Evolutionary conservation across 30 jellyfish, hydroid and myxozoan species (phyloP).

Genomic region (Turritopsis dohrnii): DNA sequence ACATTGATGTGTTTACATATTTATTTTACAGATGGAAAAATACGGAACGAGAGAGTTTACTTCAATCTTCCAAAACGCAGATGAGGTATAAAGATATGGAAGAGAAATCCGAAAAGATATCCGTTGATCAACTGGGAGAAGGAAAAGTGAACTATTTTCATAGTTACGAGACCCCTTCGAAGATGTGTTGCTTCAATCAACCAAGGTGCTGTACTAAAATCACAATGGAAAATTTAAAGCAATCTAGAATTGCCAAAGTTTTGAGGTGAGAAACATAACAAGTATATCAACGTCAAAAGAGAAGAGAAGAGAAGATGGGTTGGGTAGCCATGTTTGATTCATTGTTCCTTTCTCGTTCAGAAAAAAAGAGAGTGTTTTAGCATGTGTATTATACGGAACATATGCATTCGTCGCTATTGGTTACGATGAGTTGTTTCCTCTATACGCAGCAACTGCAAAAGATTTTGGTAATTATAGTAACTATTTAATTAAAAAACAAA

Average conservation of each 20-base stretch:
- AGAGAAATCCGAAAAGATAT: not conserved
- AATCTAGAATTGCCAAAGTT: not conserved
- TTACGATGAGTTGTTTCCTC: not conserved
- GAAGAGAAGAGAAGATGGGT: no score
- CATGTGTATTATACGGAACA: not conserved
- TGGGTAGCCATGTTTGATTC: no score
- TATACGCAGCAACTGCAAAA: not conserved
- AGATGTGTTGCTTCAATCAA: not conserved
- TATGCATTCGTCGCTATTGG: constrained; percentile 4
- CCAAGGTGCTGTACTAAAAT: not conserved
- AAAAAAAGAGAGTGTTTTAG: not conserved
- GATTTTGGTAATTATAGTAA: no score
- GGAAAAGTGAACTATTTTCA: not conserved
- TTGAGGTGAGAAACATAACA: not conserved
- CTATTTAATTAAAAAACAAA: no score
- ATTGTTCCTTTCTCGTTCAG: no score
- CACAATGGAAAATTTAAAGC: not conserved
- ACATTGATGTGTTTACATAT: not conserved
- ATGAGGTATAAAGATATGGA: not conserved
- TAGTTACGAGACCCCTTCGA: not conserved
- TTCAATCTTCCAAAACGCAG: not conserved
- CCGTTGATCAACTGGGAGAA: not conserved
- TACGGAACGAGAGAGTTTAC: not conserved
- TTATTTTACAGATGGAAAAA: not conserved
- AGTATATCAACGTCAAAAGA: no score